phyloP scores from a whole-genome alignment of 2,797 vertebrate species.

The Manis crassicaudata region DNA sequence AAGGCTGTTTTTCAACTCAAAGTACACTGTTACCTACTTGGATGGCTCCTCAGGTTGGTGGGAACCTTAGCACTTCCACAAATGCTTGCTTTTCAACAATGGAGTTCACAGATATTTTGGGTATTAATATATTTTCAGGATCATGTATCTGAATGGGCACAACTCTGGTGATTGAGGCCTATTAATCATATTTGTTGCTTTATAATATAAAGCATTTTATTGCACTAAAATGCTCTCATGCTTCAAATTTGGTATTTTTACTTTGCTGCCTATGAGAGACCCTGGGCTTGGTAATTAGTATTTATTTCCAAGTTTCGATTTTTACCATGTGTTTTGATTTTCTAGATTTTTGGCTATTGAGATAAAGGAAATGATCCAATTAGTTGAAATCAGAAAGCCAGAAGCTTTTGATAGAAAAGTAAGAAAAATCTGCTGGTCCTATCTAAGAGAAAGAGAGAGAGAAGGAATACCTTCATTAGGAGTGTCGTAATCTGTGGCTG shows the following conservation, averaged over 20 bases:
- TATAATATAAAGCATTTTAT: not conserved
- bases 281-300: not conserved
- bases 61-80: not conserved
- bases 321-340: conserved; percentile 40
- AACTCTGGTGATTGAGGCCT: not conserved
- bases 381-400: not conserved
- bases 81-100: not conserved
- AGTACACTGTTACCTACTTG: not conserved
- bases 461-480: not conserved
- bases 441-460: not conserved
- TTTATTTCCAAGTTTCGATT: conserved; percentile 39
- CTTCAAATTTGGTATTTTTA: conserved; percentile 44
- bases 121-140: not conserved
- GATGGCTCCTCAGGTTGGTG: not conserved
- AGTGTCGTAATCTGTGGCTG: not conserved
- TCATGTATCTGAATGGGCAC: not conserved
- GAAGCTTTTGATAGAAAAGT: not conserved
- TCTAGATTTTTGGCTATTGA: conserved; percentile 41
- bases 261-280: not conserved
- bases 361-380: conserved; percentile 14
- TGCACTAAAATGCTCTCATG: conserved; percentile 27
- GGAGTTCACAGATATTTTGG: not conserved
- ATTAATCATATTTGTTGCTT: not conserved
- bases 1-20: conserved; percentile 74
- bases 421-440: not conserved